Percentiles rank a stretch among this genome's conserved stretches.
phyloP scores from a whole-genome alignment of 1,140 invertebrate species.

The Drosophila nannoptera region DNA sequence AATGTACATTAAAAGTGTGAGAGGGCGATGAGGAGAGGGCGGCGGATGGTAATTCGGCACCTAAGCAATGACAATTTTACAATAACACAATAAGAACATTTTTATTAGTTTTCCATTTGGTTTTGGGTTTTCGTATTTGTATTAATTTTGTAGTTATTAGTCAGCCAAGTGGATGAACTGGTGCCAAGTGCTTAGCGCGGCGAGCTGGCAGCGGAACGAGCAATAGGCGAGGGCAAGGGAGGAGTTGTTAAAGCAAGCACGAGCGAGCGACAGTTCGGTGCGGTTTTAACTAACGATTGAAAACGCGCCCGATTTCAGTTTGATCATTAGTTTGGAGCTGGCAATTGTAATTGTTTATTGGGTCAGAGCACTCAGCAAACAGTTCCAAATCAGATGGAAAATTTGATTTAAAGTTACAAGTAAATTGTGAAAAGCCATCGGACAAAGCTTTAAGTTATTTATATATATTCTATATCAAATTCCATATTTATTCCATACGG shows the following conservation, averaged over 20 bases:
- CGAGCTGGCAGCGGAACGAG: slow-evolving; percentile 45
- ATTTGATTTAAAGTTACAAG: too few species aligned
- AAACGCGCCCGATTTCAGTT: slow-evolving; percentile 39
- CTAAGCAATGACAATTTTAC: slow-evolving; percentile 74
- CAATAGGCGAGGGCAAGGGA: slow-evolving; percentile 16
- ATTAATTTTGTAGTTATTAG: slow-evolving; percentile 26
- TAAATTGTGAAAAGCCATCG: too few species aligned
- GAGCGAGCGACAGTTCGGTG: slow-evolving; percentile 50
- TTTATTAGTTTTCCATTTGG: background rate
- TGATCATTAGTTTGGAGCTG: slow-evolving; percentile 29
- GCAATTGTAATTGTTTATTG: slow-evolving; percentile 21
- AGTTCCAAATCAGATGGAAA: background rate
- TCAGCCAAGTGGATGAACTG: slow-evolving; percentile 38
- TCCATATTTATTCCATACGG: slow-evolving; percentile 24
- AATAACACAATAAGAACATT: slow-evolving; percentile 56
- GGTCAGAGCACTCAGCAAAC: slow-evolving; percentile 31
- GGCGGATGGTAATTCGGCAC: slow-evolving; percentile 31
- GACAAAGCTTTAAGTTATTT: too few species aligned
- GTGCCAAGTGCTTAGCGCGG: slow-evolving; percentile 16
- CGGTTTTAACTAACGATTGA: slow-evolving; percentile 38
- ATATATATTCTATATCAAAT: slow-evolving; percentile 18
- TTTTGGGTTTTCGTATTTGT: background rate
- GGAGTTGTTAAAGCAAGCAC: slow-evolving; percentile 47
- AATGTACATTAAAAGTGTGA: slow-evolving; percentile 39
- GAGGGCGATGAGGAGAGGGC: background rate